These are phyloP conservation scores for Drosophila paucipuncta DNA, from an alignment of 2,888 invertebrate genomes.

Conservation along the genomic window DNA sequence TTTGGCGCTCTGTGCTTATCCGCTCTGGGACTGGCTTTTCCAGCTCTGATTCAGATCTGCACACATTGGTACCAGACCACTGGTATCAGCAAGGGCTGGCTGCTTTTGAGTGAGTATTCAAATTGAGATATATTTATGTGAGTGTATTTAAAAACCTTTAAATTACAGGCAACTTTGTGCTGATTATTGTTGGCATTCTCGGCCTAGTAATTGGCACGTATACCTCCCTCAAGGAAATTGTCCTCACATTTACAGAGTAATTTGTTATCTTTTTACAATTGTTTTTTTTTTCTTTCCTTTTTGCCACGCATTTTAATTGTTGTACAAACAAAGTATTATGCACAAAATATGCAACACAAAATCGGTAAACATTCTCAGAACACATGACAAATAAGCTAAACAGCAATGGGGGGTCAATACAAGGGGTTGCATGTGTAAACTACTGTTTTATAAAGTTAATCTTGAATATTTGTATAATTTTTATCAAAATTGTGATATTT, in stretches of 20 bases:
- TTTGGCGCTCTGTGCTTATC: slow-evolving; percentile 96
- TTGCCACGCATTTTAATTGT: slow-evolving; percentile 62
- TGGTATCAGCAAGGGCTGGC: slow-evolving; percentile 87
- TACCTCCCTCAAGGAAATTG: slow-evolving; percentile 89
- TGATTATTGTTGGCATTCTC: slow-evolving; percentile 89
- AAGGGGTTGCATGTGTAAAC: slow-evolving; percentile 36
- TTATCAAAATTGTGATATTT: slow-evolving; percentile 77
- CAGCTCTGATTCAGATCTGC: slow-evolving; percentile 94
- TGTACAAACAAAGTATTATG: slow-evolving; percentile 69
- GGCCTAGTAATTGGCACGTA: slow-evolving; percentile 90
- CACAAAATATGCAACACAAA: slow-evolving; percentile 49
- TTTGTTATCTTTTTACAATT: slow-evolving; percentile 33
- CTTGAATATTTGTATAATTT: slow-evolving; percentile 62
- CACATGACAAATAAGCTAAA: slow-evolving; percentile 40
- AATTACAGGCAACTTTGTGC: slow-evolving; percentile 86
- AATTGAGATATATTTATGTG: background rate
- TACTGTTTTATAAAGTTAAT: slow-evolving; percentile 45
- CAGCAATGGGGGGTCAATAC: background rate
- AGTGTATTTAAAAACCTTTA: no score
- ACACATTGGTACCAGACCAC: slow-evolving; percentile 91
- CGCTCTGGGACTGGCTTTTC: slow-evolving; percentile 94
- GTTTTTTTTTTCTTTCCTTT: slow-evolving; percentile 30
- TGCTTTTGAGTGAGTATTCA: slow-evolving; percentile 86
- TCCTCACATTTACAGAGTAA: slow-evolving; percentile 86
- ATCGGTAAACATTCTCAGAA: slow-evolving; percentile 55